phyloP scores from a whole-genome alignment of 2,113 vertebrate species.

The Puffinus mauretanicus region DNA sequence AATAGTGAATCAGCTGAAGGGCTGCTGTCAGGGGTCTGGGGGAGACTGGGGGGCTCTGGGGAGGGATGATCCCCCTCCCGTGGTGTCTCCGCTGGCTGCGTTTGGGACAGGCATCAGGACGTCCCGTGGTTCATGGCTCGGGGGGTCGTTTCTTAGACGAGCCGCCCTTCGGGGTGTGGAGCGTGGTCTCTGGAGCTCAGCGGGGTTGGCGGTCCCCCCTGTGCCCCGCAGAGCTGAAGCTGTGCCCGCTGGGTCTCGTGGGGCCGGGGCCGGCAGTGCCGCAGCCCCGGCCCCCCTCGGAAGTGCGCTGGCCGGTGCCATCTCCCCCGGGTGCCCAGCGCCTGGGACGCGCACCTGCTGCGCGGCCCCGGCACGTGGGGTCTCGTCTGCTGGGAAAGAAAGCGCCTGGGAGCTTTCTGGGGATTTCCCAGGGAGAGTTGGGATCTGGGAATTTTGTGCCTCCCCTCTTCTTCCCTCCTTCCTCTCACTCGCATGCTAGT shows the following conservation, averaged over 20 bases:
- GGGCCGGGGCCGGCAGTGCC: neutral
- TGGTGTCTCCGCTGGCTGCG: neutral
- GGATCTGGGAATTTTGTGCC: conserved; percentile 25
- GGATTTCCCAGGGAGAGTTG: neutral
- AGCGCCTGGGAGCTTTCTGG: neutral
- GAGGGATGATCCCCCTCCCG: rapidly evolving
- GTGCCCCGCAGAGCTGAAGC: neutral
- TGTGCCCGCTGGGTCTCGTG: neutral
- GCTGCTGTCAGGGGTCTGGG: neutral
- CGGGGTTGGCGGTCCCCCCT: neutral
- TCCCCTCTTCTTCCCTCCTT: neutral
- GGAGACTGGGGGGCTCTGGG: neutral
- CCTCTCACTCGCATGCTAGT: neutral
- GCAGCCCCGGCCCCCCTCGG: neutral
- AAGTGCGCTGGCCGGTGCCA: rapidly evolving
- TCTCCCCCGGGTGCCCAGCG: rapidly evolving
- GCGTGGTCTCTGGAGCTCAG: neutral
- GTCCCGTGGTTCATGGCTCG: too few relatives aligned
- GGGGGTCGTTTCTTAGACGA: too few relatives aligned
- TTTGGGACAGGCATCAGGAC: too few relatives aligned
- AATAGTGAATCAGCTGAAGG: neutral
- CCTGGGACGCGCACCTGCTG: neutral
- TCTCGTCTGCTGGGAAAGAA: neutral
- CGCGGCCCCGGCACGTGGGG: neutral
- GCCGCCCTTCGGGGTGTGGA: neutral